Conservation (phyloP, 2,888 invertebrate species). For the Lithodes maja region DNA sequence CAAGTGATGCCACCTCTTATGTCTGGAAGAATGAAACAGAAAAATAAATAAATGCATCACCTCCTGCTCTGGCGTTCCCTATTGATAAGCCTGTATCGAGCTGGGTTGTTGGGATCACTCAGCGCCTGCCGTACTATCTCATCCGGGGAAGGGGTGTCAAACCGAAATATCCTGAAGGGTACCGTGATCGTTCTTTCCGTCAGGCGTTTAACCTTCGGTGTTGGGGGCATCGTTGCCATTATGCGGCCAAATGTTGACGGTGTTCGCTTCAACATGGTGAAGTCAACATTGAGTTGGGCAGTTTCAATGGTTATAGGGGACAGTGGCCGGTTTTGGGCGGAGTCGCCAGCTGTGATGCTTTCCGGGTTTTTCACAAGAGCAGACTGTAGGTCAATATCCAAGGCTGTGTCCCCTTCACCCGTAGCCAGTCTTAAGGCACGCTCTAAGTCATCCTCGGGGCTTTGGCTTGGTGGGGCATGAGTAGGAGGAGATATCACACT, state of each 20-base stretch:
- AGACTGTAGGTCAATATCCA: conserved; percentile 3
- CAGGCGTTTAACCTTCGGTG: conserved; percentile 7
- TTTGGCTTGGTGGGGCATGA: background rate
- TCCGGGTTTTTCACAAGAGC: background rate
- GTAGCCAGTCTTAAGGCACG: background rate
- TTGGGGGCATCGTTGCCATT: conserved; percentile 2
- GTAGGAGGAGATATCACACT: background rate
- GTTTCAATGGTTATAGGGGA: background rate
- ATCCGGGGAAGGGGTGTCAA: conserved; percentile 54
- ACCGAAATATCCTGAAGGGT: conserved; percentile 41
- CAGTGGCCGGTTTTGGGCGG: background rate
- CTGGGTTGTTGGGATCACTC: conserved; percentile 37
- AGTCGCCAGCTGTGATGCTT: background rate
- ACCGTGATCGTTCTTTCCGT: conserved; percentile 29
- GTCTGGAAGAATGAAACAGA: no score
- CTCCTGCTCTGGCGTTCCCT: background rate
- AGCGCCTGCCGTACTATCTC: conserved; percentile 38
- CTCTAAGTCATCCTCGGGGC: background rate
- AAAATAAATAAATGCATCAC: background rate
- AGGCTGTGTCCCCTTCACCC: background rate
- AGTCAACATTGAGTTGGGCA: background rate
- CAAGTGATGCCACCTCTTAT: no score
- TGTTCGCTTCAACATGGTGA: background rate
- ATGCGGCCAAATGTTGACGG: conserved; percentile 48
- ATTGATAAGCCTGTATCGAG: conserved; percentile 30